Evolutionary conservation across 2,888 invertebrate genomes (phyloP), one percentile per base, ranked within the genome.

Genomic region (Melieria omissa): DNA sequence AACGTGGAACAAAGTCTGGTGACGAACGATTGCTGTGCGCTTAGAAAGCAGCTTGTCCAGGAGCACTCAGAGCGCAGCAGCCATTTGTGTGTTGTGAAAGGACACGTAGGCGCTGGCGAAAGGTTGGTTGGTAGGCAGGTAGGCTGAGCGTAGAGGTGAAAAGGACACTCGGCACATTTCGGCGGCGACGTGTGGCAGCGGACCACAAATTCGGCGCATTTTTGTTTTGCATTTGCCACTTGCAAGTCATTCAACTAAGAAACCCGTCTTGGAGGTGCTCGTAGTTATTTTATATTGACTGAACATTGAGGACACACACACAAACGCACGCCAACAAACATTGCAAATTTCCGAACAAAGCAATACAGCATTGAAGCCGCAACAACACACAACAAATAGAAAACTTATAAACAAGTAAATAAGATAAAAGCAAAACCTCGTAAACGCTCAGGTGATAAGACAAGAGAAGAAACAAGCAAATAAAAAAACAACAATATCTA

Each of bases 71-170:
- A 29, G 29, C 29, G 29, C 29, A 29, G 29, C 29, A 29, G 52
- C 52, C 52, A 9, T 52, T 52, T n/a, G n/a, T 12, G 52, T 1
- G 10, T 52, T 52, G 52, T 52, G 52, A 9, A 66, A 58, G 47
- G 46, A 58, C 66, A 66, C 66, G 66, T 66, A 68, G 61, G 42
- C 68, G 45, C 14, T 14, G 14, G 14, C 14, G 10, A n/a, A 42
- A 6, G 29, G 10, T n/a, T 14, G 41, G 29, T 29, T 29, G 2
- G 29, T 29, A 29, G 29, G 29, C 29, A 29, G 29, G 29, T 29
- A 52, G 49, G 44, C 9, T 10, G 10, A 14, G 14, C 42, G 41
- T 42, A 66, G 58, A 70, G 70, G 58, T 58, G 64, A 70, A 64
- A 44, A 70, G 64, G 70, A 64, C 47, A 64, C 57, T 16, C 14